A percentile compares a stretch with the other conserved stretches of the same genome.
phyloP scores from a whole-genome alignment of 2,888 invertebrate species.

The Eupithecia pulchellata region DNA sequence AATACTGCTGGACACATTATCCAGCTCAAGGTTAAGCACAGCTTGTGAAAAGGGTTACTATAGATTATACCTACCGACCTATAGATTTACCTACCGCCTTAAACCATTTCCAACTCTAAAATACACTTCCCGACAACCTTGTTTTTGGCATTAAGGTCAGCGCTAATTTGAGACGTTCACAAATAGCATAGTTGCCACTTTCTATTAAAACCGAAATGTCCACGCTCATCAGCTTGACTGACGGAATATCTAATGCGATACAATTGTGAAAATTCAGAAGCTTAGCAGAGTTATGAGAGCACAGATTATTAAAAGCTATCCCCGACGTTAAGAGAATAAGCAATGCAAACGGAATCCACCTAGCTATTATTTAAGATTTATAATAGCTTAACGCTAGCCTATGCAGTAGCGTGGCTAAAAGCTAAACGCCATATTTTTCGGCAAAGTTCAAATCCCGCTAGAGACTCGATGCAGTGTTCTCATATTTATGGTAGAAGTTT shows the following conservation, averaged over 20 bases:
- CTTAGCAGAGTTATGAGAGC: background rate
- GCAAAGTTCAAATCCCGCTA: constrained; percentile 25
- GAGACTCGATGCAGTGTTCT: constrained; percentile 36
- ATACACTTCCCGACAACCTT: background rate
- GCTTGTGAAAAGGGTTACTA: no score
- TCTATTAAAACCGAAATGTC: background rate
- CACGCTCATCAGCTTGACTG: background rate
- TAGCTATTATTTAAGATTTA: constrained; percentile 14
- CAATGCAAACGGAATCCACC: constrained; percentile 1
- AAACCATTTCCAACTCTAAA: background rate
- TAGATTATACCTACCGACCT: no score
- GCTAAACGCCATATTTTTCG: constrained; percentile 26
- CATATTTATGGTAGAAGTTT: constrained; percentile 57
- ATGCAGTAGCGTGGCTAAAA: constrained; percentile 13
- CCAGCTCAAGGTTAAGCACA: no score
- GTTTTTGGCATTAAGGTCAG: background rate
- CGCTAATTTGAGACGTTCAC: background rate
- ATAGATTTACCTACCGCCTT: no score
- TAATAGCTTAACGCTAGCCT: constrained; percentile 12
- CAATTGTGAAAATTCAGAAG: background rate
- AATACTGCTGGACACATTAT: no score
- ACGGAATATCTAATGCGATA: background rate
- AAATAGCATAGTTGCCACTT: background rate
- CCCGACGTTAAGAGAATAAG: background rate
- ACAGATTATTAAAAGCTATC: background rate